These are phyloP conservation scores for Vulpes vulpes DNA, from an alignment of 2,113 vertebrate genomes.

Conservation along the genomic window DNA sequence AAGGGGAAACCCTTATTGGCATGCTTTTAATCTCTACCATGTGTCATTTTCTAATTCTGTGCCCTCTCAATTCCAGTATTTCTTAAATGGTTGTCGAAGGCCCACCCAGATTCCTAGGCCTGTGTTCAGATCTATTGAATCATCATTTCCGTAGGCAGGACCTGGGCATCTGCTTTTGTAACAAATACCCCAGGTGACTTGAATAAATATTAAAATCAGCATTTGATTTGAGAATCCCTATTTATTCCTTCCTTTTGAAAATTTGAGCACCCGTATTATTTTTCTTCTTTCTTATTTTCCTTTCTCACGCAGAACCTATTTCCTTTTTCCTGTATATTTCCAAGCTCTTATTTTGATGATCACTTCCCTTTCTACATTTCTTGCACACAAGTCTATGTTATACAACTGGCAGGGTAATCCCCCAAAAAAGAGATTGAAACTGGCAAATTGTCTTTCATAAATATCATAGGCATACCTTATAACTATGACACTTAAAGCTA, in stretches of 20 bases:
- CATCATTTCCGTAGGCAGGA: neutral
- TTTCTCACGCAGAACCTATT: neutral
- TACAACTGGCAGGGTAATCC: neutral
- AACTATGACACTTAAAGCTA: slow-evolving; percentile 2
- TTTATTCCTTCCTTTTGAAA: slow-evolving; percentile 42
- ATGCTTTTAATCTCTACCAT: neutral
- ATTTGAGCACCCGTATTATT: neutral
- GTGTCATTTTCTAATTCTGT: slow-evolving; percentile 54
- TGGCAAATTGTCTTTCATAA: slow-evolving; percentile 44
- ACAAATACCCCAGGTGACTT: neutral
- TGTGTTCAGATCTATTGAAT: neutral
- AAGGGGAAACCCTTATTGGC: slow-evolving; percentile 1
- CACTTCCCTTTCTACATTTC: neutral
- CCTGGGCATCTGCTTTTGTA: slow-evolving; percentile 26
- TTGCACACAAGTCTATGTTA: neutral
- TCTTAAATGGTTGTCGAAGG: slow-evolving; percentile 11
- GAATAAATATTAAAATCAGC: slow-evolving; percentile 29
- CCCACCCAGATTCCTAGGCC: slow-evolving; percentile 8
- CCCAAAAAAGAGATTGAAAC: neutral
- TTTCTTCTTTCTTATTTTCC: neutral
- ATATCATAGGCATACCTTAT: slow-evolving; percentile 6
- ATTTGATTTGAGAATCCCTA: neutral
- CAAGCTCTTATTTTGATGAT: slow-evolving; percentile 35
- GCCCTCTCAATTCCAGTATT: slow-evolving; percentile 2
- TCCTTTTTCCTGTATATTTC: neutral